These are phyloP conservation scores for Salvelinus namaycush DNA, from an alignment of 2,113 vertebrate species.

Conservation along the genomic window DNA sequence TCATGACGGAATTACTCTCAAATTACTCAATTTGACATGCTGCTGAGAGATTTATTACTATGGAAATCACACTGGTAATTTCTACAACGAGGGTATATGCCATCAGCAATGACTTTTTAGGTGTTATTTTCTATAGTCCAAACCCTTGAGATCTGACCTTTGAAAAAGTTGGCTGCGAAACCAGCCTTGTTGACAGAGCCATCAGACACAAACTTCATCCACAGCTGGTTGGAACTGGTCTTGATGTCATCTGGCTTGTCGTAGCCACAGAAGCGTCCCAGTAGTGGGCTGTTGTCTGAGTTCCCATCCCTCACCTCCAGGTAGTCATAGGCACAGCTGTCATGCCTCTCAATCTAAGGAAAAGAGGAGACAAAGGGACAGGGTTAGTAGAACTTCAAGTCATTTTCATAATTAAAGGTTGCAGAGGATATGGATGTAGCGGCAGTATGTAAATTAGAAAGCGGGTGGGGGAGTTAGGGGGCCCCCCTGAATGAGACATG, in stretches of 20 bases:
- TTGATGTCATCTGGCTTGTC: constrained; percentile 97
- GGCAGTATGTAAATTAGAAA: too few species aligned
- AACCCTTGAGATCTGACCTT: constrained; percentile 77
- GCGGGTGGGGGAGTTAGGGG: too few species aligned
- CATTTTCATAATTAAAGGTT: too few species aligned
- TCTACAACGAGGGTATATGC: too few species aligned
- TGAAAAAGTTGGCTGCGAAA: constrained; percentile 96
- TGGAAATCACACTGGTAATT: too few species aligned
- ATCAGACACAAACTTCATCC: constrained; percentile 98
- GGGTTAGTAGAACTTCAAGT: not conserved
- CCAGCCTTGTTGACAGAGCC: constrained; percentile 97
- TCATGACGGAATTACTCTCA: too few species aligned
- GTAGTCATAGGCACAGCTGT: constrained; percentile 97
- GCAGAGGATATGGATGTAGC: too few species aligned
- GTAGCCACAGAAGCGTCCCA: constrained; percentile 96
- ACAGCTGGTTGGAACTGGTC: constrained; percentile 94
- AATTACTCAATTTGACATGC: too few species aligned
- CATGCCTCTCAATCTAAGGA: constrained; percentile 91
- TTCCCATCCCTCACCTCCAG: constrained; percentile 92
- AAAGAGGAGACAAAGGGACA: not conserved
- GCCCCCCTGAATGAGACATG: too few species aligned
- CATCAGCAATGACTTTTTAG: too few species aligned
- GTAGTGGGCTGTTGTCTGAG: constrained; percentile 84
- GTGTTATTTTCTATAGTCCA: too few species aligned
- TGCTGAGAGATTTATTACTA: too few species aligned